phyloP scores from a whole-genome alignment of 2,797 vertebrate genomes.

The Manis pentadactyla region DNA sequence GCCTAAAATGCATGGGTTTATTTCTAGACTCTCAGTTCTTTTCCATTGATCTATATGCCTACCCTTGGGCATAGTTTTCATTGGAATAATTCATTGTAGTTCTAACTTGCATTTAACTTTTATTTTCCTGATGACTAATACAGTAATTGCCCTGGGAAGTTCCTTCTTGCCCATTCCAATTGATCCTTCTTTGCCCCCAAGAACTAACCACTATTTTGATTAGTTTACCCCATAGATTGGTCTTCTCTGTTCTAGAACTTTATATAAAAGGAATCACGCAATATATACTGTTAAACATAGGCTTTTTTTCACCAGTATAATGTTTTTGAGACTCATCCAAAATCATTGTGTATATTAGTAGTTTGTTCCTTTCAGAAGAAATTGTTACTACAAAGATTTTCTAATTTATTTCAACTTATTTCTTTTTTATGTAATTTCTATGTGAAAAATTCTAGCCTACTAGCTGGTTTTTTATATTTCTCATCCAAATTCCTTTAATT shows the following conservation, averaged over 20 bases:
- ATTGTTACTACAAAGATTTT: conserved; percentile 16
- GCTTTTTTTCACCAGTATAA: neutral
- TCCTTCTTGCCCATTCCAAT: neutral
- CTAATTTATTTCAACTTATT: neutral
- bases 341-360: neutral
- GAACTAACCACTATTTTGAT: neutral
- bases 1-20: neutral
- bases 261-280: neutral
- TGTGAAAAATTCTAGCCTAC: neutral
- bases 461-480: neutral
- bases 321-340: neutral
- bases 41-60: neutral
- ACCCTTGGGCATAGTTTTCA: neutral
- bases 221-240: neutral
- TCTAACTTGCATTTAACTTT: conserved; percentile 13
- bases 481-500: neutral
- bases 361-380: neutral
- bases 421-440: conserved; percentile 40
- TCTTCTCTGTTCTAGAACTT: neutral
- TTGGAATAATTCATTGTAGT: neutral
- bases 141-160: neutral
- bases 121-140: conserved; percentile 55
- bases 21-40: neutral
- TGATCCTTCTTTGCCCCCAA: neutral
- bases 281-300: neutral